phyloP scores from a whole-genome alignment of 2,797 vertebrate species.

The Rousettus madagascariensis region DNA sequence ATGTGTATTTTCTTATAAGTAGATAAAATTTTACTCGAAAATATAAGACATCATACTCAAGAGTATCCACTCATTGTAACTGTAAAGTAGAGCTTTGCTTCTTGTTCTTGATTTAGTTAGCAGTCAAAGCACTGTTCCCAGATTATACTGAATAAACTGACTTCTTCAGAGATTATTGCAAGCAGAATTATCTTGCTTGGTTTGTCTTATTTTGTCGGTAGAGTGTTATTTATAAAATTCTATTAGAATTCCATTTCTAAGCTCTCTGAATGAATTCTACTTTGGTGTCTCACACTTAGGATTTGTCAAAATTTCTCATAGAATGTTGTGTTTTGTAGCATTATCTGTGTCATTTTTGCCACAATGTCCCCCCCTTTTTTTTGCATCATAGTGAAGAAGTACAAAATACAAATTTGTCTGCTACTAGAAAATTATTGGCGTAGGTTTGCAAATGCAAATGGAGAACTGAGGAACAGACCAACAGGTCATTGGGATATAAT shows the following conservation, averaged over 20 bases:
- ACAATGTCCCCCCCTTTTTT: background rate
- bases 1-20: background rate
- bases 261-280: conserved; percentile 51
- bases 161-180: conserved; percentile 78
- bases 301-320: conserved; percentile 58
- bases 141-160: conserved; percentile 61
- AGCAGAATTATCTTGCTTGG: conserved; percentile 67
- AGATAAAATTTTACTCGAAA: background rate
- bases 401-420: conserved; percentile 35
- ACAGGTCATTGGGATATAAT: conserved; percentile 77
- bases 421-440: conserved; percentile 17
- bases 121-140: conserved; percentile 74
- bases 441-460: conserved; percentile 70
- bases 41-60: background rate
- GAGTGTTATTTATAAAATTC: conserved; percentile 74
- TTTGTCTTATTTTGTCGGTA: conserved; percentile 77
- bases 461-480: conserved; percentile 70
- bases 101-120: conserved; percentile 79
- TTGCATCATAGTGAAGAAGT: background rate
- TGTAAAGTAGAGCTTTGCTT: background rate
- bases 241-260: conserved; percentile 74
- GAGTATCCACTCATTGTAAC: background rate
- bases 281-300: conserved; percentile 40
- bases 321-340: conserved; percentile 9
- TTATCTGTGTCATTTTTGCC: background rate